Percentiles rank a stretch among this genome's conserved stretches.
phyloP scores from a whole-genome alignment of 1,140 invertebrate genomes.

The Drosophila varians region DNA sequence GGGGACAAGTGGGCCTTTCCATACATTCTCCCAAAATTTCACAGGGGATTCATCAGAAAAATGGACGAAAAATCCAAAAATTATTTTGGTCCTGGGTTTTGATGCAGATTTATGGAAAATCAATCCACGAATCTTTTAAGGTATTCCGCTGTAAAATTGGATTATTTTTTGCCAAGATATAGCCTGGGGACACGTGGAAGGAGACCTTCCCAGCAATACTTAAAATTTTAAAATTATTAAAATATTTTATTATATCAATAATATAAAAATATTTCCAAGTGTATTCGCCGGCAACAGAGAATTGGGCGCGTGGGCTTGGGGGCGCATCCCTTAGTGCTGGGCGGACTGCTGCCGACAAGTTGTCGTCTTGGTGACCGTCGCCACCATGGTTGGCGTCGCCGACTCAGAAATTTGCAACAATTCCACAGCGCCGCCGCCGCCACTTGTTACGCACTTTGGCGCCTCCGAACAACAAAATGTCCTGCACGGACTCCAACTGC shows the following conservation, averaged over 20 bases:
- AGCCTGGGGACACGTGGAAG: no score
- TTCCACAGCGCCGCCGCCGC: slow-evolving; percentile 60
- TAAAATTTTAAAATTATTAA: not conserved
- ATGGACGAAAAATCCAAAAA: no score
- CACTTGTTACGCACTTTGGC: slow-evolving; percentile 79
- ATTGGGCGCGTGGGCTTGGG: slow-evolving; percentile 23
- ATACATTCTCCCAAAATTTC: no score
- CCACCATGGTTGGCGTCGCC: slow-evolving; percentile 51
- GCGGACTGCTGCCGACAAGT: slow-evolving; percentile 69
- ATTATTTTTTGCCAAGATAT: no score
- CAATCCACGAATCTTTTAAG: no score
- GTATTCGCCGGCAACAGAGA: slow-evolving; percentile 2
- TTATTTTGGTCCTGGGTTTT: no score
- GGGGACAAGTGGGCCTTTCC: no score
- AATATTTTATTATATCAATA: not conserved
- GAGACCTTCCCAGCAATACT: no score
- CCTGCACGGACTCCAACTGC: slow-evolving; percentile 21
- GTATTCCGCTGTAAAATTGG: no score
- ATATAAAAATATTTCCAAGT: slow-evolving; percentile 1
- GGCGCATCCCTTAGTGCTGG: slow-evolving; percentile 49
- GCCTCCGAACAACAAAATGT: slow-evolving; percentile 44
- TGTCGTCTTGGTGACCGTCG: slow-evolving; percentile 70
- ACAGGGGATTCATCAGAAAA: no score
- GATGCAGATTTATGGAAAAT: no score
- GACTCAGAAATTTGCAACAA: slow-evolving; percentile 65